Conservation (phyloP, 2,888 invertebrate genomes). For the Eledone cirrhosa region DNA sequence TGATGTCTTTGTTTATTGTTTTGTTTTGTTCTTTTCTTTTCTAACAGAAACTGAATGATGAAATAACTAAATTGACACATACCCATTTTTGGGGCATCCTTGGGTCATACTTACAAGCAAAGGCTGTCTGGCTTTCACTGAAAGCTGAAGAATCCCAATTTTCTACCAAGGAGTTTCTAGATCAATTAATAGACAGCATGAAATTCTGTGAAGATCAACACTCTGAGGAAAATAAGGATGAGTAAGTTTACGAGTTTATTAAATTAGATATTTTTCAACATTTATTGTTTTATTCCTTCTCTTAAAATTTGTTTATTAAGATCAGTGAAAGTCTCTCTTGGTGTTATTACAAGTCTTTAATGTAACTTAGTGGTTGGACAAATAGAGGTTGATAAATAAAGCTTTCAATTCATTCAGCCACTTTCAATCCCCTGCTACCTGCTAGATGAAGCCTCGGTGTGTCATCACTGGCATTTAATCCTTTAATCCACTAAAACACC, state of each 20-base stretch:
- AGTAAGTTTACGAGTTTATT: no score
- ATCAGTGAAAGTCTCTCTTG: neutral
- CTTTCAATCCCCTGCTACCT: no score
- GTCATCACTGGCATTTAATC: no score
- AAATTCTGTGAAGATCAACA: constrained; percentile 42
- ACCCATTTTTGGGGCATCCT: constrained; percentile 65
- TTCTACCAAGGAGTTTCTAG: constrained; percentile 44
- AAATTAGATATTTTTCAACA: no score
- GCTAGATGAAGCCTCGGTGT: no score
- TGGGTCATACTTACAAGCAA: constrained; percentile 69
- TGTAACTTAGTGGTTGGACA: no score
- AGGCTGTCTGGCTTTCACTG: constrained; percentile 71
- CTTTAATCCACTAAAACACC: no score
- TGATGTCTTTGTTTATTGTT: neutral
- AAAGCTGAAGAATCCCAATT: constrained; percentile 37
- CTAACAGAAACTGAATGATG: constrained; percentile 44
- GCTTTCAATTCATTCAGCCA: no score
- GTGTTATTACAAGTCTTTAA: neutral
- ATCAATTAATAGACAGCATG: constrained; percentile 45
- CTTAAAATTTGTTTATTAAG: neutral
- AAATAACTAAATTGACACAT: constrained; percentile 74
- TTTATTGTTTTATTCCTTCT: neutral
- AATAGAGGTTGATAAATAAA: no score
- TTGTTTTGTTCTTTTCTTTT: neutral
- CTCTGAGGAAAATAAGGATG: neutral